Conservation (phyloP, 35 echinoderm and acorn worm species). For the Ophiothrix spiculata region DNA sequence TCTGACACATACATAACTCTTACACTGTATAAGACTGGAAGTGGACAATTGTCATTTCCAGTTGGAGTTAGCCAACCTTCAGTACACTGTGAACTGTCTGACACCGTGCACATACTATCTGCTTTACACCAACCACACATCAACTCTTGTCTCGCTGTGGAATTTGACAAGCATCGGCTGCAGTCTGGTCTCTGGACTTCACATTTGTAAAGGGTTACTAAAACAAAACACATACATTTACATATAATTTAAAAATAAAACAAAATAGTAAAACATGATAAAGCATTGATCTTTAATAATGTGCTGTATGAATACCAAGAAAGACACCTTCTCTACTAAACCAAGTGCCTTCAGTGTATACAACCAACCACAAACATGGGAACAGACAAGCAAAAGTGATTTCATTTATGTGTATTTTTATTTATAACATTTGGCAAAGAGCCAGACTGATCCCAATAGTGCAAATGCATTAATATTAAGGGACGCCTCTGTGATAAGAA, state of each 20-base stretch:
- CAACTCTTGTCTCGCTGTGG: conserved; percentile 38
- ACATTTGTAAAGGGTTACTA: conserved; percentile 77
- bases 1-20: too few relatives aligned
- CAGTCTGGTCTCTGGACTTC: conserved; percentile 56
- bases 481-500: too few relatives aligned
- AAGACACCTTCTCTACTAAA: not conserved
- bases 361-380: not conserved
- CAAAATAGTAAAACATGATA: not conserved
- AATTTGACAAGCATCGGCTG: conserved; percentile 61
- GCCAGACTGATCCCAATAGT: too few relatives aligned
- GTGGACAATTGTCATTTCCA: not conserved
- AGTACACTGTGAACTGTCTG: not conserved
- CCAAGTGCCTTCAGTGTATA: not conserved
- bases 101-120: not conserved
- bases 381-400: not conserved
- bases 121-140: conserved; percentile 63
- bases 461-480: too few relatives aligned
- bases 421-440: too few relatives aligned
- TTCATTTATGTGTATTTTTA: too few relatives aligned
- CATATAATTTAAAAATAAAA: not conserved
- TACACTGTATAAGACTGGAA: not conserved
- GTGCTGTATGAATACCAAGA: not conserved
- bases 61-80: not conserved
- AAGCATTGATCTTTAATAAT: not conserved
- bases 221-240: not conserved